Evolutionary conservation across 1,140 invertebrate genomes (phyloP).

Genomic region (Argopecten irradians): DNA sequence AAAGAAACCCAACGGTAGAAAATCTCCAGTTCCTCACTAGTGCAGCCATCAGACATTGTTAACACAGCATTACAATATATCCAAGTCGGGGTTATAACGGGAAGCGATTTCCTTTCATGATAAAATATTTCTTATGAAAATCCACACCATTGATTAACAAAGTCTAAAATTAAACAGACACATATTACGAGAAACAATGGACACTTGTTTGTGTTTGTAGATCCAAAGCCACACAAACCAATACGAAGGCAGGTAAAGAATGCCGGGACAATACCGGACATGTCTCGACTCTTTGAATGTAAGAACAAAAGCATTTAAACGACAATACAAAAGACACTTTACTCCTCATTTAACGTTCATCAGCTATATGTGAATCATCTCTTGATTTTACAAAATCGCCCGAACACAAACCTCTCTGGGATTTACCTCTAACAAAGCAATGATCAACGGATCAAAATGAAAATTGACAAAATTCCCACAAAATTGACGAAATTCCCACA

Average conservation of each 20-base stretch:
- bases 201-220: neutral
- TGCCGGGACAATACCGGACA: neutral
- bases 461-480: too few species aligned
- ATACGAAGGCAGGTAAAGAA: neutral
- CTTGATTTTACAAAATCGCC: neutral
- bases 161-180: neutral
- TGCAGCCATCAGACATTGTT: neutral
- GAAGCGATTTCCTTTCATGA: neutral
- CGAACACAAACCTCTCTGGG: neutral
- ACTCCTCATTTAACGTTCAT: neutral
- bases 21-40: neutral
- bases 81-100: neutral
- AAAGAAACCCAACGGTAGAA: neutral
- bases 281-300: neutral
- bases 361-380: neutral
- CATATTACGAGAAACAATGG: neutral
- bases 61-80: neutral
- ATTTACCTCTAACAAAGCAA: neutral
- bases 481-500: too few species aligned
- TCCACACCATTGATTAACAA: slow-evolving; percentile 3
- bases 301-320: neutral
- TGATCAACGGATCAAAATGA: neutral
- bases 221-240: neutral
- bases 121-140: neutral
- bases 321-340: neutral